Conservation (phyloP, 2,113 vertebrate species). For the Balaenoptera acutorostrata region DNA sequence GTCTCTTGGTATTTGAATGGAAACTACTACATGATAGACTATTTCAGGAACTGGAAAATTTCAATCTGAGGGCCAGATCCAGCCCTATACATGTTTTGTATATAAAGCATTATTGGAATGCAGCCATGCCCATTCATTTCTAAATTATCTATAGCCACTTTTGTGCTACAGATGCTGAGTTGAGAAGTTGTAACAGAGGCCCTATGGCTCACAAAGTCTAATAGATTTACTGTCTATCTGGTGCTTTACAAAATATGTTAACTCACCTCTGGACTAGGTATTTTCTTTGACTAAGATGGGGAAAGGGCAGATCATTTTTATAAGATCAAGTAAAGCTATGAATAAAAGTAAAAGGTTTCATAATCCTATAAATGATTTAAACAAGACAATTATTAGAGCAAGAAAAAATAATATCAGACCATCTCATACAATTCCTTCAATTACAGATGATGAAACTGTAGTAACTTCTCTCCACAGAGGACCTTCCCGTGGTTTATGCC, state of each 20-base stretch:
- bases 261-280: background rate
- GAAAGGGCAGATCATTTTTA: background rate
- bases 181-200: background rate
- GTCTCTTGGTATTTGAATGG: background rate
- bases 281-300: background rate
- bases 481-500: too few species aligned
- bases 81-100: background rate
- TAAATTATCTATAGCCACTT: background rate
- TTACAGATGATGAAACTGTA: background rate
- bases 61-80: background rate
- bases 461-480: background rate
- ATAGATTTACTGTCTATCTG: background rate
- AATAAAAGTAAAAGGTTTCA: background rate
- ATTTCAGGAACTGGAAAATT: background rate
- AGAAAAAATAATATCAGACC: background rate
- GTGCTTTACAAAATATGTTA: background rate
- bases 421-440: background rate
- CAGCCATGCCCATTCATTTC: background rate
- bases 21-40: background rate
- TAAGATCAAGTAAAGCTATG: background rate
- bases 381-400: background rate
- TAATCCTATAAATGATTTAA: background rate
- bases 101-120: background rate
- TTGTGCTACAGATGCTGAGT: background rate
- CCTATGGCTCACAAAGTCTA: background rate